Evolutionary conservation across 2,888 invertebrate species (phyloP).

Genomic region (Eilema caniola): DNA sequence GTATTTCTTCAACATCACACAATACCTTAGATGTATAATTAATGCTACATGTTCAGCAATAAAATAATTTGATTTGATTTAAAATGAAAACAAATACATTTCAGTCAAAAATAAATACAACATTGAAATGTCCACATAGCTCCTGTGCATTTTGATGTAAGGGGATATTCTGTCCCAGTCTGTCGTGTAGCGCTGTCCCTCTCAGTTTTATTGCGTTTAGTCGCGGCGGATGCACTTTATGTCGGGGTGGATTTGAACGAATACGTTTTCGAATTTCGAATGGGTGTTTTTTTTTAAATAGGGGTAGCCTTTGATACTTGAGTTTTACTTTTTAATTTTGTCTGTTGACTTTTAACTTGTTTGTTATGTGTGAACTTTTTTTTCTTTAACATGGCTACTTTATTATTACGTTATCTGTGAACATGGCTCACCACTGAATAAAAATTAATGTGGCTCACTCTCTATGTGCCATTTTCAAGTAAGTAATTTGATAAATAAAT

Average conservation of each 20-base stretch:
- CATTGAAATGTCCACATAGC: constrained; percentile 18
- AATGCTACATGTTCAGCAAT: too few species aligned
- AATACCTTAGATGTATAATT: too few species aligned
- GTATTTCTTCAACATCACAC: too few species aligned
- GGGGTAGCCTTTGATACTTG: background rate
- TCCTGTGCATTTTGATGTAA: constrained; percentile 17
- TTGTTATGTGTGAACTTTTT: background rate
- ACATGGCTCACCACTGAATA: too few species aligned
- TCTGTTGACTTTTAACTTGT: background rate
- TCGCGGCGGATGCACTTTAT: constrained; percentile 9
- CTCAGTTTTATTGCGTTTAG: constrained; percentile 8
- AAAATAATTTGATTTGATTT: too few species aligned
- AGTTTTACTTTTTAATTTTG: background rate
- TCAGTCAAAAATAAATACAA: constrained; percentile 6
- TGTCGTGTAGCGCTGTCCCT: constrained; percentile 12
- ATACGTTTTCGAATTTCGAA: background rate
- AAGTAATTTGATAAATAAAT: too few species aligned
- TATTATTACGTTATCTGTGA: too few species aligned
- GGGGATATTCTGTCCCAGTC: constrained; percentile 17
- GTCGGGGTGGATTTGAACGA: constrained; percentile 1
- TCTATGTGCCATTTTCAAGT: too few species aligned
- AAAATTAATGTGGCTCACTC: too few species aligned
- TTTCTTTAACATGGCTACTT: too few species aligned
- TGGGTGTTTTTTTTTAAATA: background rate
- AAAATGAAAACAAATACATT: background rate